Conservation (phyloP, 2,797 vertebrate species). For the Ceryle rudis region DNA sequence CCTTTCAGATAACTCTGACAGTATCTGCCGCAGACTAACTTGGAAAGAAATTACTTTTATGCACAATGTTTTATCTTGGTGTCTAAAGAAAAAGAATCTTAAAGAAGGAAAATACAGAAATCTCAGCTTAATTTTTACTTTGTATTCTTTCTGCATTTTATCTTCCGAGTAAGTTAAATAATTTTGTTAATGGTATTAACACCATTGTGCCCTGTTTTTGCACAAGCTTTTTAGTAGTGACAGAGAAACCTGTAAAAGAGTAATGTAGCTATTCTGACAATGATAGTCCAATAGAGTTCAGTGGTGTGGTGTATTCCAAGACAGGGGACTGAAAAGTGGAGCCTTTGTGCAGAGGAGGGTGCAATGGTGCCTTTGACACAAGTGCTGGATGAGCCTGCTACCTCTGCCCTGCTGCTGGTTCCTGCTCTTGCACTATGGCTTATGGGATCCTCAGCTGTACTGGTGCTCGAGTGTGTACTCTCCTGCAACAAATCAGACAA, state of each 20-base stretch:
- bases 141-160: neutral
- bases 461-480: neutral
- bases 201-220: neutral
- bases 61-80: neutral
- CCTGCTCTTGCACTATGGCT: neutral
- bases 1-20: neutral
- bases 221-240: neutral
- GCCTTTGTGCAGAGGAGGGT: neutral
- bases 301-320: neutral
- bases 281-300: neutral
- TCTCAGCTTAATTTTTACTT: neutral
- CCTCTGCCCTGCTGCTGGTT: neutral
- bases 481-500: neutral
- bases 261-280: neutral
- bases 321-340: neutral
- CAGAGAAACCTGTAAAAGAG: neutral
- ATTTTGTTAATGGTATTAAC: neutral
- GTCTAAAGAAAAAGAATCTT: neutral
- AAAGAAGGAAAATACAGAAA: neutral
- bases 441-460: rapidly evolving
- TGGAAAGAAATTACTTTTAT: neutral
- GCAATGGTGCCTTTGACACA: neutral
- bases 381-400: neutral
- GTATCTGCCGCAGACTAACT: neutral
- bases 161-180: neutral